Base-by-base conservation (phyloP, 2,888 invertebrate genomes). In the Cantharis lateralis region DNA sequence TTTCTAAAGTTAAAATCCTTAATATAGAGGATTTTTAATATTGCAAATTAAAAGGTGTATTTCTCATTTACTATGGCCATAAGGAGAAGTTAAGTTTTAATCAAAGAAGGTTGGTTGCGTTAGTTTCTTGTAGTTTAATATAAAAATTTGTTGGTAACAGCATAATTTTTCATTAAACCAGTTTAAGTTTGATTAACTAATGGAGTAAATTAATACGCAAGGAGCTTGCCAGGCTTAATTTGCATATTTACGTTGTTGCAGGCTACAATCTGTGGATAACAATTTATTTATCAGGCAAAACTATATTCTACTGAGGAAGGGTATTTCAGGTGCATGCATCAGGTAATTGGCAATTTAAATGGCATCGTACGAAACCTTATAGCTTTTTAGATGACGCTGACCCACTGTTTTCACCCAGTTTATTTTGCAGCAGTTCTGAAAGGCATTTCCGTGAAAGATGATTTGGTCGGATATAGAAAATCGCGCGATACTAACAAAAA, bases 301-400 rank as follows among this genome's bases (percentile, higher is more conserved):
- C 74, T 74, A 28, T 70, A 69, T 68, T 75, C 24, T 63, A 69
- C 64, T 66, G 20, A 71, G 72, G 24, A 9, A 72, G 80, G 75
- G 78, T 81, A 78, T 78, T 81, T 81, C 80, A 81, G 81, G 80
- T 81, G 81, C 79, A 81, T 82, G 81, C 82, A 80, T 82, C 83
- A 80, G 79, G 82, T 83, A 83, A 83, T 83, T 82, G 83, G 78
- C 83, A 83, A 83, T 83, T 83, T 83, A 81, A 81, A 81, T 82
- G 81, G 77, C 78, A 82, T 80, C 74, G 80, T 80, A 79, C 78
- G 81, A 80, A 82, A 80, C 79, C 81, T 81, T 81, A 66, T 66
- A 80, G 79, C 82, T 62, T 73, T 73, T 61, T 74, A 79, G 81
- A 79, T 79, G 79, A 72, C 72, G 69, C 76, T 77, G 73, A 66